A percentile compares a stretch with the other conserved stretches of the same genome.
These are phyloP conservation scores for Irena cyanogastra DNA, from an alignment of 2,113 vertebrate genomes.

Conservation along the genomic window DNA sequence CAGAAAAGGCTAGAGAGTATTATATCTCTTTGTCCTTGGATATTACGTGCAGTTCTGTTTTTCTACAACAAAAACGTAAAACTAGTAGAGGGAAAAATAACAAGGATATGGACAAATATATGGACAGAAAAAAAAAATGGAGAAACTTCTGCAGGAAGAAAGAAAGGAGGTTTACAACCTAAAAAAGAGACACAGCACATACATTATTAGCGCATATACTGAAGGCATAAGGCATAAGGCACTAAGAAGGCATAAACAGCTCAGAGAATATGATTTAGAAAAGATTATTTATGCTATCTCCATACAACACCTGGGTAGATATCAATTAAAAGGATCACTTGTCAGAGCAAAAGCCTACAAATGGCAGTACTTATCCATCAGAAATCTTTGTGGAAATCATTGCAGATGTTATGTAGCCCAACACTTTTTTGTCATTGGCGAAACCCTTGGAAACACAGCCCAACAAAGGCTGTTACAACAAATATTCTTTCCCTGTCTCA, in stretches of 20 bases:
- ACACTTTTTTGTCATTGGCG: not conserved
- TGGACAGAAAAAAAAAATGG: not conserved
- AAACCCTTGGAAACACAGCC: not conserved
- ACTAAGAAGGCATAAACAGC: not conserved
- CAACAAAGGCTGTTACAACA: not conserved
- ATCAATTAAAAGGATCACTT: not conserved
- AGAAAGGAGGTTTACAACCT: not conserved
- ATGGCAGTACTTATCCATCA: accelerated
- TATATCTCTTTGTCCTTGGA: not conserved
- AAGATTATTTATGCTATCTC: not conserved
- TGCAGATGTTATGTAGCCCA: not conserved
- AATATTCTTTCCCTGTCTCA: not conserved
- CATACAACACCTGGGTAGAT: not conserved
- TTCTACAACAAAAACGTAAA: not conserved
- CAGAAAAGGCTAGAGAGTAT: not conserved
- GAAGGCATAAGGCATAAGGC: no score
- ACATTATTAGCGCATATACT: not conserved
- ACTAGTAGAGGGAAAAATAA: not conserved
- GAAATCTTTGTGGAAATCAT: not conserved
- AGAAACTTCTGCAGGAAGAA: not conserved
- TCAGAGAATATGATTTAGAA: not conserved
- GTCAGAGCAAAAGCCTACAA: not conserved
- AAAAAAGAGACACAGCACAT: not conserved
- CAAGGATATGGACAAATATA: not conserved
- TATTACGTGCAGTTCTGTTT: not conserved